Percentiles rank a stretch among this genome's conserved stretches.
Evolutionary conservation across 2,797 vertebrate genomes (phyloP).

Genomic region (Enteromius anoplus): DNA sequence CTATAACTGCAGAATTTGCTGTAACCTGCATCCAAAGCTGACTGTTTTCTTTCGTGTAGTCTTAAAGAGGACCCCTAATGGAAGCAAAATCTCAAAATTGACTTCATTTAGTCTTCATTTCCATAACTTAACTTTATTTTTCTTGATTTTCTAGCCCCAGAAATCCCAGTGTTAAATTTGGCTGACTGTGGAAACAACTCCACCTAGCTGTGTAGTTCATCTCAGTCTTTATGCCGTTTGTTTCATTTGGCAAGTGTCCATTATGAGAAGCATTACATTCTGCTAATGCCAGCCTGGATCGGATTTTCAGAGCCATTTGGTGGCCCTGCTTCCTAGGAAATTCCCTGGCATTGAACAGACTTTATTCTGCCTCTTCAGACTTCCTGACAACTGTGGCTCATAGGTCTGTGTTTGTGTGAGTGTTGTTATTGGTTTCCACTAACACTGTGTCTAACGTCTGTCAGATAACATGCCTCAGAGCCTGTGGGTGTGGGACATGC

Average conservation of each 20-base stretch:
- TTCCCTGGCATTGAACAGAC: slow-evolving; percentile 47
- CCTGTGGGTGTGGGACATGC: slow-evolving; percentile 94
- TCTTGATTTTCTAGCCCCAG: neutral
- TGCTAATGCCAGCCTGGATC: slow-evolving; percentile 32
- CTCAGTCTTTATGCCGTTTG: slow-evolving; percentile 27
- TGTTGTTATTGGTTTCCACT: slow-evolving; percentile 51
- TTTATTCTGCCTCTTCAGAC: slow-evolving; percentile 36
- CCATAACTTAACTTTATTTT: neutral
- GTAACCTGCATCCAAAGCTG: neutral
- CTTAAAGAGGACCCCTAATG: neutral
- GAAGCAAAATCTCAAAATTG: neutral
- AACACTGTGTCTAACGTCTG: slow-evolving; percentile 37
- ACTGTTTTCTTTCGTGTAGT: neutral
- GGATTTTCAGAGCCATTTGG: slow-evolving; percentile 49
- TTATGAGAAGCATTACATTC: slow-evolving; percentile 40
- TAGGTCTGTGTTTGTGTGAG: slow-evolving; percentile 32
- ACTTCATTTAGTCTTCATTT: neutral
- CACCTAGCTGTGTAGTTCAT: neutral
- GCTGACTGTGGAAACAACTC: neutral
- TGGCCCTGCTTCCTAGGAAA: slow-evolving; percentile 45
- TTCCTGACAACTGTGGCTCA: slow-evolving; percentile 49
- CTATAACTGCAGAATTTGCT: neutral
- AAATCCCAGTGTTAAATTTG: neutral
- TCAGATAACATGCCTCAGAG: slow-evolving; percentile 87
- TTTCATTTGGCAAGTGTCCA: slow-evolving; percentile 46